Base-by-base conservation (phyloP, 2,113 vertebrate genomes). In the Macaca mulatta region DNA sequence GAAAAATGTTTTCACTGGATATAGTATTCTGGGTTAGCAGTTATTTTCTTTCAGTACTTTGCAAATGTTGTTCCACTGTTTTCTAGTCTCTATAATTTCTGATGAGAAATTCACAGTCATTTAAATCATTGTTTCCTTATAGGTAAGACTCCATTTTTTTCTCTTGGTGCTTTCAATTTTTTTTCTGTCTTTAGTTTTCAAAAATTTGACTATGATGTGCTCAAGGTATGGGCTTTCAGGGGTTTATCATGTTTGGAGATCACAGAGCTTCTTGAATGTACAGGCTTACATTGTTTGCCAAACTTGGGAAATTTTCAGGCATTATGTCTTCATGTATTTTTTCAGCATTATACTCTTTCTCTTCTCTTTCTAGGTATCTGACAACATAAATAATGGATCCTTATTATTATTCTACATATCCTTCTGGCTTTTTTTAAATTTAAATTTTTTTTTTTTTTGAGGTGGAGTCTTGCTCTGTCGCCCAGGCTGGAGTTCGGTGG, bases 401-500 rank as follows among this genome's bases (percentile, higher is more conserved):
- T 18, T 18, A 18, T 70, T 70, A 70, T 70, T 70, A 70, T n/a
- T n/a, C 35, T 17, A 70, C 67, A n/a, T 16, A 8, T n/a, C 16
- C 67, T 70, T 70, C 67, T n/a, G 67, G 35, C 67, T 52, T 52
- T 13, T 50, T 5, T 52, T 52, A 16, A 6, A 43, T 43, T 43
- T 43, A 1, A 43, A 52, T 52, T 52, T 17, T 52, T 1, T 52
- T 5, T 50, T 3, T 17, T 52, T 52, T 52, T 52, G 50, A 52
- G 50, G 16, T 5, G 1, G 14, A 5, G 16, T 52, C 50, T 52
- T 1, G 1, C 50, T 52, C 50, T 52, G 4, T 52, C 3, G 14
- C 50, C 50, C 50, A 52, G 50, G 50, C 50, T 52, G 50, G 16
- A 52, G 50, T 52, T 14, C 5, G 5, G 50, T 17, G 50, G 50